These are phyloP conservation scores for Andricus grossulariae DNA, from an alignment of 1,140 invertebrate species.

Conservation along the genomic window DNA sequence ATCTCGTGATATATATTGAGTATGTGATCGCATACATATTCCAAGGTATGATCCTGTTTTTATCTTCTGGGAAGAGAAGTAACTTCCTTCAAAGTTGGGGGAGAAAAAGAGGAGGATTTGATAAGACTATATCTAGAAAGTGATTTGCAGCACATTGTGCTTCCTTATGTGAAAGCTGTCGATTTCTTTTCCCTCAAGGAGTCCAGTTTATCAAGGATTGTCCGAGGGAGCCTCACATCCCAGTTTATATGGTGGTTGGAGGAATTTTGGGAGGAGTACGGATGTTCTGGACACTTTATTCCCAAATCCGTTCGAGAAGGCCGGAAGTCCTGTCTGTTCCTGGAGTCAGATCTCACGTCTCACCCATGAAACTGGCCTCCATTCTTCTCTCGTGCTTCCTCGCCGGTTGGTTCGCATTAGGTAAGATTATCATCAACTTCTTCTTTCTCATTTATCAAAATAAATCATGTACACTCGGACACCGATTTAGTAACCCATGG, in stretches of 20 bases:
- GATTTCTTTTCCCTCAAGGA: constrained; percentile 76
- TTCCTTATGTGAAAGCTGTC: constrained; percentile 27
- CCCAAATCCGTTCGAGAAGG: constrained; percentile 80
- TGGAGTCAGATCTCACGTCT: constrained; percentile 66
- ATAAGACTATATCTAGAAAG: not conserved
- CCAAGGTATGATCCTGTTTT: too few relatives aligned
- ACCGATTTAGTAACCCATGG: too few relatives aligned
- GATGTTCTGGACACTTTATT: constrained; percentile 83
- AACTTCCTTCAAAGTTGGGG: not conserved
- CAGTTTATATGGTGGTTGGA: constrained; percentile 89
- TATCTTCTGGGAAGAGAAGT: too few relatives aligned
- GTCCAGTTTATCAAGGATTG: constrained; percentile 87
- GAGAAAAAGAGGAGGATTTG: not conserved
- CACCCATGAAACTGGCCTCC: constrained; percentile 77
- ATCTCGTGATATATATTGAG: too few relatives aligned
- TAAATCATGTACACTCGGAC: not conserved
- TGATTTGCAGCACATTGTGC: not conserved
- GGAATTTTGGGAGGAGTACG: constrained; percentile 84
- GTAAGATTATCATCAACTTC: constrained; percentile 55
- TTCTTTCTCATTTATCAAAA: not conserved
- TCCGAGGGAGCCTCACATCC: constrained; percentile 85
- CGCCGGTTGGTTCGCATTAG: constrained; percentile 82
- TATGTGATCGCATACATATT: too few relatives aligned
- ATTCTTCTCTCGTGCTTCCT: constrained; percentile 82
- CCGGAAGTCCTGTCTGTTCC: constrained; percentile 76